Base-by-base conservation (phyloP, 2,797 vertebrate species). In the Merluccius polli region DNA sequence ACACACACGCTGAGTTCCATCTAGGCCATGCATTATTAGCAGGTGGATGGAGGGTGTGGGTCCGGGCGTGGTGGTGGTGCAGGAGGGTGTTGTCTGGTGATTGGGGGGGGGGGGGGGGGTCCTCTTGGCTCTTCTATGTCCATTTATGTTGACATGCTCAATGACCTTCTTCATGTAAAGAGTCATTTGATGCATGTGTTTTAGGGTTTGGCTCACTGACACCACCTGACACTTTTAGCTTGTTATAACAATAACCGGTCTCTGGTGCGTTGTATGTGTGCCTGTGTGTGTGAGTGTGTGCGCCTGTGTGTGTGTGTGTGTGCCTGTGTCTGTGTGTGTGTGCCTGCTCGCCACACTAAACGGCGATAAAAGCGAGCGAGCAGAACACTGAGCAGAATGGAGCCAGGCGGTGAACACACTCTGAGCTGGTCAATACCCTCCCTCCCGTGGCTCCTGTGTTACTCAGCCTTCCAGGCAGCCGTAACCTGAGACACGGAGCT, bases 11-110 rank as follows among this genome's bases (percentile, higher is more conserved):
- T 44, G 0, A 78, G 69, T 73, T 78, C 32, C 35, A 12, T 31
- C 74, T 78, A 81, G 80, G 88, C 81, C 94, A 93, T 95, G 95
- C 95, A 93, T 33, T 75, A 86, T 86, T 85, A 81, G 13, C 86
- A 79, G 81, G 73, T 1, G 31, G 29, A 75, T 32, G 63, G 44
- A 36, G 71, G 30, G 36, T 70, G 36, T 21, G n/a, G 24, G 72
- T 15, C 41, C 59, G 31, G 77, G 75, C 75, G 76, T 67, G 73
- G 72, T 81, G 75, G 85, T 69, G 71, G 72, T 75, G 67, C 30
- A 74, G 44, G 16, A 0, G 32, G 71, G 38, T n/a, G 52, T 38
- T 6, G 41, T 24, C 12, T 73, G 41, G 73, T 29, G 0, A 16
- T 68, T 7, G n/a, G n/a, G n/a, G n/a, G n/a, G n/a, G n/a, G n/a